Conservation (phyloP, 2,888 invertebrate genomes). For the Hoplodrina blanda region DNA sequence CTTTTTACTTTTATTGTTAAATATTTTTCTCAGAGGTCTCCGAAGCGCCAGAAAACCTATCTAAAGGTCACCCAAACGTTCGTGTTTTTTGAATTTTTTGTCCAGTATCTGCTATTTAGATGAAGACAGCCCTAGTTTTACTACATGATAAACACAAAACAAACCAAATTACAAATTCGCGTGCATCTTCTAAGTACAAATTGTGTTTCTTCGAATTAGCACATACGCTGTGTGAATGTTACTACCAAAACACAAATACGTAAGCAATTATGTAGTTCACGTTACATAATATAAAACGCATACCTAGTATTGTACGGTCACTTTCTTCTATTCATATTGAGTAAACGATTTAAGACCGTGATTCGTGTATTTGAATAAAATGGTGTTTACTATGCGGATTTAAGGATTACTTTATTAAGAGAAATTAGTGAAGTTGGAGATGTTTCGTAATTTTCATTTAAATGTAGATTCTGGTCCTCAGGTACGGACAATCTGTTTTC, state of each 20-base stretch:
- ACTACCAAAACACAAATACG: slow-evolving; percentile 59
- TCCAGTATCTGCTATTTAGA: no score
- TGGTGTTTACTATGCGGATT: slow-evolving; percentile 51
- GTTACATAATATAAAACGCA: slow-evolving; percentile 56
- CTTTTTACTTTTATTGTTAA: no score
- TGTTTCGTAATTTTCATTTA: slow-evolving; percentile 45
- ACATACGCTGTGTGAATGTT: slow-evolving; percentile 60
- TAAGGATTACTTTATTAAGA: slow-evolving; percentile 46
- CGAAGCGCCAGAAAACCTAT: no score
- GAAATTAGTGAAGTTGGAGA: slow-evolving; percentile 39
- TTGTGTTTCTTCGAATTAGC: slow-evolving; percentile 66
- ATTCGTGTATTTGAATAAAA: slow-evolving; percentile 52
- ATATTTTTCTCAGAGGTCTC: no score
- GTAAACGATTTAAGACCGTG: slow-evolving; percentile 44
- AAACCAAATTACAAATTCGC: slow-evolving; percentile 64
- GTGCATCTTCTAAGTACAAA: slow-evolving; percentile 58
- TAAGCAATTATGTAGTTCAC: slow-evolving; percentile 60
- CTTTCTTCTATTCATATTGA: slow-evolving; percentile 47
- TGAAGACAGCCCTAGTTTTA: slow-evolving; percentile 7
- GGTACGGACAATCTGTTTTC: slow-evolving; percentile 30
- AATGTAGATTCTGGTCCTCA: slow-evolving; percentile 25
- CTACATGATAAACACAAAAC: slow-evolving; percentile 35
- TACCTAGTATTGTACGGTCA: slow-evolving; percentile 32
- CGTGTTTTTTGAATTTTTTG: no score
- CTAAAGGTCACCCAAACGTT: no score